Evolutionary conservation across 1,140 invertebrate species (phyloP).

Genomic region (Cyclargus thomasi): DNA sequence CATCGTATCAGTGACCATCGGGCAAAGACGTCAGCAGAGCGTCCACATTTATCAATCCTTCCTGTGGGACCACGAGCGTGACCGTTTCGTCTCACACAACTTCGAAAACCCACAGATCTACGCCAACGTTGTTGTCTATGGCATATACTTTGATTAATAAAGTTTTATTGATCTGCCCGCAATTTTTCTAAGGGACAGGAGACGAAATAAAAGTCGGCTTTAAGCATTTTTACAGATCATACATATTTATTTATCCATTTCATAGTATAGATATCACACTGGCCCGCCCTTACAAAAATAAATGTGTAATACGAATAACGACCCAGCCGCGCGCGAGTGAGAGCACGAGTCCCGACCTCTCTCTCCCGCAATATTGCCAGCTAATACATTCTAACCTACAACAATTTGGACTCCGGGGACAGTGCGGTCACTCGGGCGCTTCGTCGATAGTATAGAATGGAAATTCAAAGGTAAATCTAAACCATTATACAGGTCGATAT

Average conservation of each 20-base stretch:
- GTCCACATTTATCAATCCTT: conserved; percentile 73
- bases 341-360: conserved; percentile 39
- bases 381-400: conserved; percentile 60
- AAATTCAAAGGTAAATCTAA: conserved; percentile 64
- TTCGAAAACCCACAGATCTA: conserved; percentile 76
- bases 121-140: conserved; percentile 75
- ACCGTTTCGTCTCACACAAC: conserved; percentile 71
- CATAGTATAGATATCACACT: conserved; percentile 75
- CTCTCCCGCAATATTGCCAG: conserved; percentile 52
- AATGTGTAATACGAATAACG: conserved; percentile 71
- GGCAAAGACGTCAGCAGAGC: conserved; percentile 76
- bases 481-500: conserved; percentile 74
- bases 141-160: conserved; percentile 75
- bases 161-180: not conserved
- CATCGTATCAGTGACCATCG: conserved; percentile 75
- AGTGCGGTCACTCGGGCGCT: conserved; percentile 47
- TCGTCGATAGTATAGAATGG: conserved; percentile 42
- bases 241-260: conserved; percentile 75
- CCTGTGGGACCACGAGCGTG: conserved; percentile 77
- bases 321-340: conserved; percentile 56
- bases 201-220: conserved; percentile 48
- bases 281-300: conserved; percentile 75
- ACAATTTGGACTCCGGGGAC: conserved; percentile 62
- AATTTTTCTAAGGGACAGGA: not conserved
- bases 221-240: conserved; percentile 74